These are phyloP conservation scores for Haliclystus octoradiatus DNA, from an alignment of 30 jellyfish, hydroid and myxozoan species.

Conservation along the genomic window DNA sequence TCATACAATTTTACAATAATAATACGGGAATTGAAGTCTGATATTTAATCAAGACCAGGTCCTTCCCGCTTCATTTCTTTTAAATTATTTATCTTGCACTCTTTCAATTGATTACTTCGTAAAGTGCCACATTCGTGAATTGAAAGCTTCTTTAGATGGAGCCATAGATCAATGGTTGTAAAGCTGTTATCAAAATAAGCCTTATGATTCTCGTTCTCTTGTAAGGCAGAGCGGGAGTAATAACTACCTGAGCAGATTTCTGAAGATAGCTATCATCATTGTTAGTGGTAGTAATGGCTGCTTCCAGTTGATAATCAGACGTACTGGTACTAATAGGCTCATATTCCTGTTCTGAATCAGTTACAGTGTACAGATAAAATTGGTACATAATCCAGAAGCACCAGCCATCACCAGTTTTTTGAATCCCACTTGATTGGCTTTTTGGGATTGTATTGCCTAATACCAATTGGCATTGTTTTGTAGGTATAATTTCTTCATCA, in stretches of 20 bases:
- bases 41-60: constrained; percentile 33
- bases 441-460: constrained; percentile 65
- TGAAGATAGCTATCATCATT: too few relatives aligned
- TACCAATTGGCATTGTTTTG: constrained; percentile 17
- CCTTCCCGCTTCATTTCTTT: constrained; percentile 25
- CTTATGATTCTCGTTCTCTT: constrained; percentile 29
- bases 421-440: constrained; percentile 60
- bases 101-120: constrained; percentile 37
- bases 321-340: too few relatives aligned
- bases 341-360: constrained; percentile 19
- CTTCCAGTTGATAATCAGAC: too few relatives aligned
- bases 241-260: constrained; percentile 16
- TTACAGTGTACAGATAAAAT: constrained; percentile 49
- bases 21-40: constrained; percentile 39
- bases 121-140: constrained; percentile 52
- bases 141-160: constrained; percentile 31
- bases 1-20: constrained; percentile 49
- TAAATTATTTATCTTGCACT: constrained; percentile 32
- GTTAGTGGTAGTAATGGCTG: too few relatives aligned
- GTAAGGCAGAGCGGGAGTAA: constrained; percentile 42
- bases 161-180: constrained; percentile 33
- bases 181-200: constrained; percentile 37
- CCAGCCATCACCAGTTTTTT: constrained; percentile 64
- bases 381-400: constrained; percentile 45
- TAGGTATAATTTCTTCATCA: constrained; percentile 49